Base-by-base conservation (phyloP, 2,797 vertebrate species). In the Phrynocephalus forsythii region DNA sequence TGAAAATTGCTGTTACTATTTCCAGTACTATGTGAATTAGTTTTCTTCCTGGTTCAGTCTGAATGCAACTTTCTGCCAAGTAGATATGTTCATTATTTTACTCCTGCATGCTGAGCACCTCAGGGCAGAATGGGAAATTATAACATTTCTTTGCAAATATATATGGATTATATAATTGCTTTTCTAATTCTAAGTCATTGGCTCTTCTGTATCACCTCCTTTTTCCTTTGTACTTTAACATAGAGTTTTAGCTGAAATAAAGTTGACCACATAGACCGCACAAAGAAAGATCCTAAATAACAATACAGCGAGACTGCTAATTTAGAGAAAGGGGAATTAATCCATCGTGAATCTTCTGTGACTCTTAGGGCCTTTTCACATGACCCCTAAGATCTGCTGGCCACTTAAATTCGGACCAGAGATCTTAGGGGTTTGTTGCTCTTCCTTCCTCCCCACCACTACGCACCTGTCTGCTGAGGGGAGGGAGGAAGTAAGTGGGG, bases 111-210 rank as follows among this genome's bases (percentile, higher is more conserved):
- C 66, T 22, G 91, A 75, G 68, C 82, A 71, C 50, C 83, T 90
- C 20, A 56, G 89, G 68, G 71, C 48, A 24, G 72, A 87, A 26
- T 71, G 87, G 82, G 20, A 50, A 82, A 90, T 89, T 82, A 87
- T 81, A 83, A 91, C 92, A 89, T 69, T 80, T 80, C 84, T 91
- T 91, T 84, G 52, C 87, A 38, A 93, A 92, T 91, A 92, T 91
- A 87, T 38, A 86, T 90, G 88, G 68, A 89, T 73, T 2, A 71
- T 6, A 1, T 86, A 1, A 52, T 87, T 18, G 2, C 86, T 56
- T 92, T 87, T 77, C 77, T 18, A 13, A 24, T 86, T 33, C 44
- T 90, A 90, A 93, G 69, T 67, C 69, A 87, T 52, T 94, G 86
- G 7, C 72, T 91, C 81, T 83, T 84, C 1, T 82, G 13, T 75